phyloP scores from a whole-genome alignment of 2,113 vertebrate genomes.

The Zapornia atra region DNA sequence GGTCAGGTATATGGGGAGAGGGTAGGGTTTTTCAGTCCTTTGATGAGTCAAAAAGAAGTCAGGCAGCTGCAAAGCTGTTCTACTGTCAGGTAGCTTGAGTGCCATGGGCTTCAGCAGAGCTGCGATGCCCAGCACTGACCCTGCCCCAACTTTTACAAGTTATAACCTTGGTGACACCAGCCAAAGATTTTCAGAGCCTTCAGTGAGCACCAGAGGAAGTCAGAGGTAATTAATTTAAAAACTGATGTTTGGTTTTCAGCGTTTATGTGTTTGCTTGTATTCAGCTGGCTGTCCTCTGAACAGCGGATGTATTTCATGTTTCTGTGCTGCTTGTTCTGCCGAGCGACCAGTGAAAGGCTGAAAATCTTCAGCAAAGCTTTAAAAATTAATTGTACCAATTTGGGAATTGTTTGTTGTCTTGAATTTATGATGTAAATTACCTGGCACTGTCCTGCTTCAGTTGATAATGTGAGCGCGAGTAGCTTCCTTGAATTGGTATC shows the following conservation, averaged over 20 bases:
- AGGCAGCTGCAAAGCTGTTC: neutral
- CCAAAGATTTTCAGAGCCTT: neutral
- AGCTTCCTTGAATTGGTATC: neutral
- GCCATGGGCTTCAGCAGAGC: neutral
- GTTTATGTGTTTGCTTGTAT: neutral
- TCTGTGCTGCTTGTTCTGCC: neutral
- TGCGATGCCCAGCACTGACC: neutral
- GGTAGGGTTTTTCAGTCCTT: neutral
- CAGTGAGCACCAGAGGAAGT: neutral
- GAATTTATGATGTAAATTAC: constrained; percentile 8
- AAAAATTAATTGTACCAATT: neutral
- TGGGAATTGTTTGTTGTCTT: neutral
- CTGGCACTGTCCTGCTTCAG: constrained; percentile 1
- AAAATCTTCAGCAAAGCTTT: neutral
- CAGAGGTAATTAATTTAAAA: neutral
- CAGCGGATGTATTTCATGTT: accelerated
- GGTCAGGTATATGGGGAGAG: neutral
- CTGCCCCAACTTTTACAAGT: neutral
- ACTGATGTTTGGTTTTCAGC: neutral
- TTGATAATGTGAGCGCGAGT: neutral
- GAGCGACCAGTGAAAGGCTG: neutral
- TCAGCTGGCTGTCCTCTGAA: neutral
- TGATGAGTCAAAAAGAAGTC: neutral
- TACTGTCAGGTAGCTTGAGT: neutral
- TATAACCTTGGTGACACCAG: neutral